phyloP scores from a whole-genome alignment of 1,140 invertebrate genomes.

The Drosophila elegans region DNA sequence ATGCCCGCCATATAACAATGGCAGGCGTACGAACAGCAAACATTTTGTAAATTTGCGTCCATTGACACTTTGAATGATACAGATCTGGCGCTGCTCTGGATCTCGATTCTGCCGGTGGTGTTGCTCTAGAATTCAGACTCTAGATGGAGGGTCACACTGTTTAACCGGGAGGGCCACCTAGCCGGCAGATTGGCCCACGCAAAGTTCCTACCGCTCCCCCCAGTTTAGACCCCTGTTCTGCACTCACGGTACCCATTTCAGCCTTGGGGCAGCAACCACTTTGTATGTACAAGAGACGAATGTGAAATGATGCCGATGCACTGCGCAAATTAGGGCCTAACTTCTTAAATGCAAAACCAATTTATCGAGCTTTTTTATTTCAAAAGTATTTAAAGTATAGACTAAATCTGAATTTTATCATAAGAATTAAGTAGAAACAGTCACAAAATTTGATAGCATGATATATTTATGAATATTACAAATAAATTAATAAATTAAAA shows the following conservation, averaged over 20 bases:
- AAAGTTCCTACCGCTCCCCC: not conserved
- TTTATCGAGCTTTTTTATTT: too few species aligned
- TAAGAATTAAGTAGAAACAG: too few species aligned
- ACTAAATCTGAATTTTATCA: too few species aligned
- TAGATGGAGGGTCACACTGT: constrained; percentile 16
- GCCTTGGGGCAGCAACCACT: constrained; percentile 53
- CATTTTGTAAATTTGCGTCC: constrained; percentile 52
- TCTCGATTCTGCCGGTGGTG: not conserved
- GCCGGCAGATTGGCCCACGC: constrained; percentile 16
- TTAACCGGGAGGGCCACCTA: constrained; percentile 33
- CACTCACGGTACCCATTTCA: constrained; percentile 31
- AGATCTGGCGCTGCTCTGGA: constrained; percentile 32
- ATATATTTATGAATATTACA: not conserved
- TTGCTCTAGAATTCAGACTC: too few species aligned
- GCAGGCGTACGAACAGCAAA: constrained; percentile 22
- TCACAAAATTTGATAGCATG: too few species aligned
- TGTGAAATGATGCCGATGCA: constrained; percentile 32
- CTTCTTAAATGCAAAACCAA: too few species aligned
- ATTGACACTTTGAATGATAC: constrained; percentile 41
- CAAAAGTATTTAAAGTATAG: too few species aligned
- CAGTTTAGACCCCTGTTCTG: not conserved
- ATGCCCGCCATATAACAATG: constrained; percentile 26
- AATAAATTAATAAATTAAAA: not conserved
- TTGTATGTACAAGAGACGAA: constrained; percentile 51
- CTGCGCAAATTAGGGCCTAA: constrained; percentile 4